Evolutionary conservation across 2,888 invertebrate species (phyloP).

Genomic region (Clanis bilineata): DNA sequence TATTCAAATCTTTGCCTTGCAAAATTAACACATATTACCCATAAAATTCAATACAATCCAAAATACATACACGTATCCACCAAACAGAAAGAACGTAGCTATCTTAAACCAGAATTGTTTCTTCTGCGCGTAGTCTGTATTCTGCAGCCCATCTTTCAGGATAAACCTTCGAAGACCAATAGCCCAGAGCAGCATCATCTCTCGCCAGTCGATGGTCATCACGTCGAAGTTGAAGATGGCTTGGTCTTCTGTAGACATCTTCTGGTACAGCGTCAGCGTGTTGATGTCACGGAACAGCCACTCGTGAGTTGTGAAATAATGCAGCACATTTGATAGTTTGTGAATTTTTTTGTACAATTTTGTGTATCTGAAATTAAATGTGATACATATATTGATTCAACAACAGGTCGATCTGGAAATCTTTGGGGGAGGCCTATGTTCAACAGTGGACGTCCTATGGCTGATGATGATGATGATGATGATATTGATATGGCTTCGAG

Average conservation of each 20-base stretch:
- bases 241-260: constrained; percentile 31
- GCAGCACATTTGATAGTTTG: constrained; percentile 29
- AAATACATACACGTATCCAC: not conserved
- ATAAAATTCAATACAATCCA: not conserved
- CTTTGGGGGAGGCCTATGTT: no score
- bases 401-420: no score
- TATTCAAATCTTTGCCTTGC: no score
- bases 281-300: constrained; percentile 41
- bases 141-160: constrained; percentile 37
- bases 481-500: no score
- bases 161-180: constrained; percentile 40
- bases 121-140: constrained; percentile 22
- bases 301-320: constrained; percentile 32
- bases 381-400: no score
- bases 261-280: constrained; percentile 24
- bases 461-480: no score
- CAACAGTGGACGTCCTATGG: no score
- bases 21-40: not conserved
- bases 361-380: constrained; percentile 32
- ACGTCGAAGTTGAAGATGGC: constrained; percentile 42
- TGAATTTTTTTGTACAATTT: constrained; percentile 35
- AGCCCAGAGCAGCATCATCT: constrained; percentile 30
- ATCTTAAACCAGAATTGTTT: constrained; percentile 30
- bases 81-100: not conserved
- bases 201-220: constrained; percentile 28